Evolutionary conservation across 2,797 vertebrate genomes (phyloP).

Genomic region (Coendou prehensilis): DNA sequence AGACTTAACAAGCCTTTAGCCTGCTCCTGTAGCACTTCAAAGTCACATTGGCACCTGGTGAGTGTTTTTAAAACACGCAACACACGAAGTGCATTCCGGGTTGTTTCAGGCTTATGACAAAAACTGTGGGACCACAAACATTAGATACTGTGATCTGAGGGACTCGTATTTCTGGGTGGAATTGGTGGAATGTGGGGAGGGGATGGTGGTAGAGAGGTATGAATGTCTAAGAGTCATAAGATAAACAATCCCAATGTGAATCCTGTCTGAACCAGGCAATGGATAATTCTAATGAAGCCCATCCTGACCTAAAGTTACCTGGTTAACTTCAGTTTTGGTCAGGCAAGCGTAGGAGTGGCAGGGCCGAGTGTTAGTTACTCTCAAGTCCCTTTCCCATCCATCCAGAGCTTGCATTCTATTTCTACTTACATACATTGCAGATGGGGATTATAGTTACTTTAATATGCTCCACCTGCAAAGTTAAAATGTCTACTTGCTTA

Average conservation of each 20-base stretch:
- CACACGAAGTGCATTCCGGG: not conserved
- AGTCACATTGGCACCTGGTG: slow-evolving; percentile 42
- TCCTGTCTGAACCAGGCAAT: not conserved
- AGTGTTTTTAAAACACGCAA: slow-evolving; percentile 43
- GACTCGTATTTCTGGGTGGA: not conserved
- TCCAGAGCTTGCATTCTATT: not conserved
- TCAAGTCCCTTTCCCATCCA: not conserved
- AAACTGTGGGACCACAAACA: not conserved
- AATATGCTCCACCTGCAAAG: not conserved
- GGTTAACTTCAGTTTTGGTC: not conserved
- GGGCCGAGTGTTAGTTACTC: not conserved
- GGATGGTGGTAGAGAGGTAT: not conserved
- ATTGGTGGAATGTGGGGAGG: not conserved
- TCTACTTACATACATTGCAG: not conserved
- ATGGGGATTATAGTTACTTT: not conserved
- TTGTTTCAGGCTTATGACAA: slow-evolving; percentile 42
- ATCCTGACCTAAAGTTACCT: not conserved
- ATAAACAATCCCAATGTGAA: not conserved
- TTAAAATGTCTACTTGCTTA: not conserved
- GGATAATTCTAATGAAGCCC: not conserved
- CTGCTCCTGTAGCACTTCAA: slow-evolving; percentile 28
- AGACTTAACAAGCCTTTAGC: slow-evolving; percentile 55
- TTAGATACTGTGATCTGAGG: not conserved
- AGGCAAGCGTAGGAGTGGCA: not conserved
- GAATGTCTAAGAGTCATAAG: not conserved